Evolutionary conservation across 2,888 invertebrate species (phyloP).

Genomic region (Polia nebulosa): DNA sequence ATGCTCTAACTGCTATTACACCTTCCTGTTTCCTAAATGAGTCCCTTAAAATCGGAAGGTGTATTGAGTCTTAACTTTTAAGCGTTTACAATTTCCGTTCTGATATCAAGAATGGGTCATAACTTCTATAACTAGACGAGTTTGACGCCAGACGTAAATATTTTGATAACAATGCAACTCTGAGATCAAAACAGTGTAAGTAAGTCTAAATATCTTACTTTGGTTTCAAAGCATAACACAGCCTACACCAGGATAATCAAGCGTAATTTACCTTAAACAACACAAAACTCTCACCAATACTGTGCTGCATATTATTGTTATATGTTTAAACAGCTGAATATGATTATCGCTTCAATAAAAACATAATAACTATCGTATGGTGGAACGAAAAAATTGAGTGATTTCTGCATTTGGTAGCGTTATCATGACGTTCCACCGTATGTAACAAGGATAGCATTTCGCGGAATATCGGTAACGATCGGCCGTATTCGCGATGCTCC

Average conservation of each 20-base stretch:
- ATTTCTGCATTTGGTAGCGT: slow-evolving; percentile 37
- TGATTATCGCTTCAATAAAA: background rate
- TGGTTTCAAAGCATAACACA: slow-evolving; percentile 4
- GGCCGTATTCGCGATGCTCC: slow-evolving; percentile 64
- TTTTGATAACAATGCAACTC: slow-evolving; percentile 35
- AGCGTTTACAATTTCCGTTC: slow-evolving; percentile 8
- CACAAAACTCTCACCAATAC: background rate
- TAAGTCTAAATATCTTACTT: background rate
- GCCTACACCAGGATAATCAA: background rate
- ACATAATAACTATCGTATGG: background rate
- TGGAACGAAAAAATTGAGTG: slow-evolving; percentile 17
- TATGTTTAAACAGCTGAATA: slow-evolving; percentile 33
- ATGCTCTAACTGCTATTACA: too few relatives aligned
- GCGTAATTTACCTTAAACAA: slow-evolving; percentile 16
- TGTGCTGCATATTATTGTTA: background rate
- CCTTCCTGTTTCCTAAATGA: too few relatives aligned
- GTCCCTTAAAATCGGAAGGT: too few relatives aligned
- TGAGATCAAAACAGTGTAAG: slow-evolving; percentile 37
- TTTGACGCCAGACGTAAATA: slow-evolving; percentile 47
- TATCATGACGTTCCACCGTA: slow-evolving; percentile 49
- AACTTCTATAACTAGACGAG: background rate
- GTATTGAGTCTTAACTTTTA: too few relatives aligned
- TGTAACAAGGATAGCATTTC: slow-evolving; percentile 71
- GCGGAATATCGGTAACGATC: slow-evolving; percentile 67
- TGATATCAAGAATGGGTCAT: background rate